Evolutionary conservation across 2,797 vertebrate genomes (phyloP), one percentile per base, ranked within the genome.

Genomic region (Echeneis naucrates): DNA sequence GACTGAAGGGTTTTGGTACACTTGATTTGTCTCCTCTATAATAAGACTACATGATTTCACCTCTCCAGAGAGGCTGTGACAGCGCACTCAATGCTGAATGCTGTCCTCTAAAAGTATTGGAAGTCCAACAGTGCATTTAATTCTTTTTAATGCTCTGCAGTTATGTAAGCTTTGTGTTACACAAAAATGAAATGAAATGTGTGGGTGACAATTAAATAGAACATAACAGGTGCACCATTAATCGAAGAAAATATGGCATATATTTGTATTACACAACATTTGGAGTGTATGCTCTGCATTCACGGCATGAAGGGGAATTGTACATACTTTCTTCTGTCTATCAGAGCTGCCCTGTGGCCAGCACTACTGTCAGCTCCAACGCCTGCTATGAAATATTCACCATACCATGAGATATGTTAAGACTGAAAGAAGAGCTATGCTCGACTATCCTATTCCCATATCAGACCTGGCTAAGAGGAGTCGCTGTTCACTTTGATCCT

Each of bases 21-120:
- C 85, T 90, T 90, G 88, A 88, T 92, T 90, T 90, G 86, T 87
- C 87, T 89, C 79, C 78, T 80, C 91, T 92, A 89, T 88, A 90
- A 91, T 90, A 91, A 88, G 91, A 88, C 91, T 83, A 85, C 87
- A 89, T 88, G 90, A 87, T 88, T 90, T 77, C 74, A 74, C 79
- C 72, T 92, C 92, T 90, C 85, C 44, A 52, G 88, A 86, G 89
- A 92, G 74, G 72, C 68, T 76, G 88, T 90, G 86, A 83, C 83
- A 47, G 74, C 53, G 24, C 78, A 62, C 81, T 66, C 38, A 56
- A 76, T 82, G 78, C 82, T 72, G 79, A 87, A 79, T 47, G 77
- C 71, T 84, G 80, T 77, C 69, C 83, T 81, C 76, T 81, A 64
- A 79, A 88, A 82, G 70, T 81, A 78, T 63, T 75, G 63, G 70